Evolutionary conservation across 2,797 vertebrate species (phyloP).

Genomic region (Rhinophrynus dorsalis): DNA sequence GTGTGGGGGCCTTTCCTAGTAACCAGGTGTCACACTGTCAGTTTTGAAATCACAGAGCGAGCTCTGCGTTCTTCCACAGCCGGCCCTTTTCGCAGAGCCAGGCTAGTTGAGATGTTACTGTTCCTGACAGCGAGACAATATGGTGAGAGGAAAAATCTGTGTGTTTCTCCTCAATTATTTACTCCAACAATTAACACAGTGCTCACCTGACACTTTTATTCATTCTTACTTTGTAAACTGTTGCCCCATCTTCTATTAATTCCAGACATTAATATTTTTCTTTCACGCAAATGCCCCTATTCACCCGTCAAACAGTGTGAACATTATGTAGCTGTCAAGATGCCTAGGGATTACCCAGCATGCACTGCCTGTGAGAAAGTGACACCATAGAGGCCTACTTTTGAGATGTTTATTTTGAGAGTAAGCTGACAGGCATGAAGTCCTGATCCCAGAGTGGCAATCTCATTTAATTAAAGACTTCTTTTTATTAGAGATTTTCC

Average conservation of each 20-base stretch:
- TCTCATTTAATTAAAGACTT: slow-evolving; percentile 79
- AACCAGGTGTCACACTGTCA: slow-evolving; percentile 2
- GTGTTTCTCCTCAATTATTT: slow-evolving; percentile 68
- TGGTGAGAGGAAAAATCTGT: slow-evolving; percentile 54
- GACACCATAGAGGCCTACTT: slow-evolving; percentile 76
- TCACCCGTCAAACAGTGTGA: slow-evolving; percentile 83
- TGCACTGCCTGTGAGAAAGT: slow-evolving; percentile 84
- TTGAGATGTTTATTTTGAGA: slow-evolving; percentile 98
- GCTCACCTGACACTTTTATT: slow-evolving; percentile 80
- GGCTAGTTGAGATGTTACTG: slow-evolving; percentile 83
- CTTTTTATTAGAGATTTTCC: slow-evolving; percentile 63
- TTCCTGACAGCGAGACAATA: slow-evolving; percentile 76
- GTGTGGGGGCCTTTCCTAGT: neutral
- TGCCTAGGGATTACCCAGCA: slow-evolving; percentile 93
- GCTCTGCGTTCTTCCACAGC: neutral
- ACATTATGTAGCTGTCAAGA: slow-evolving; percentile 97
- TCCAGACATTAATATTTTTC: slow-evolving; percentile 86
- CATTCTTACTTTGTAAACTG: slow-evolving; percentile 77
- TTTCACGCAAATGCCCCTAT: slow-evolving; percentile 78
- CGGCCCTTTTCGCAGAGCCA: slow-evolving; percentile 36
- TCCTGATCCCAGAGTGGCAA: slow-evolving; percentile 85
- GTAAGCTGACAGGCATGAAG: slow-evolving; percentile 94
- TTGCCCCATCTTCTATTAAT: slow-evolving; percentile 75
- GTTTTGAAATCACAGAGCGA: slow-evolving; percentile 12
- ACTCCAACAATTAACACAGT: slow-evolving; percentile 81